Conservation (phyloP, 2,888 invertebrate species). For the Augiades crinisus region DNA sequence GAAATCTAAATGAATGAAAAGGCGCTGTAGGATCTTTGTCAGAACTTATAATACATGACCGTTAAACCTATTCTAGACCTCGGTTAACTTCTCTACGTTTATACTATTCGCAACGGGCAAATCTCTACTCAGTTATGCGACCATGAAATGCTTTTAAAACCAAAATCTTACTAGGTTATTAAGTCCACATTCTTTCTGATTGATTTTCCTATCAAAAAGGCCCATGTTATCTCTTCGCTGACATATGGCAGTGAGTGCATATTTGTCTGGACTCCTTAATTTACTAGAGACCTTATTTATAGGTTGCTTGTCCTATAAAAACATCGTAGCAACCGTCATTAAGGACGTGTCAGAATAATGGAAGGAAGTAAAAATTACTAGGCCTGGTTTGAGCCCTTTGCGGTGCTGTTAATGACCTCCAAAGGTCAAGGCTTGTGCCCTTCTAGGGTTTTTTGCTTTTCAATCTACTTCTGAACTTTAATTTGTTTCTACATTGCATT, state of each 20-base stretch:
- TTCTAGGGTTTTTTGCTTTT: slow-evolving; percentile 24
- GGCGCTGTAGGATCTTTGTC: too few relatives aligned
- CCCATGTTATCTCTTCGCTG: neutral
- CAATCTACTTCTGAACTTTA: slow-evolving; percentile 23
- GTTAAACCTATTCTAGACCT: too few relatives aligned
- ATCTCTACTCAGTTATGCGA: too few relatives aligned
- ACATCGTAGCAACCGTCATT: neutral
- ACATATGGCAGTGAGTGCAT: neutral
- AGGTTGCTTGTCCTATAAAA: slow-evolving; percentile 12
- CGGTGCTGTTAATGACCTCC: slow-evolving; percentile 35
- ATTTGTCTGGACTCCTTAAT: neutral
- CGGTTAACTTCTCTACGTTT: too few relatives aligned
- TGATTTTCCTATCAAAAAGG: slow-evolving; percentile 3
- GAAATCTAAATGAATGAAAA: too few relatives aligned
- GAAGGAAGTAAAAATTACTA: neutral
- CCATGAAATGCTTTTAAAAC: too few relatives aligned
- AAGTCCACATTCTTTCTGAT: too few relatives aligned
- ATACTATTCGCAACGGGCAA: too few relatives aligned
- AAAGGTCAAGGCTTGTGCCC: slow-evolving; percentile 44
- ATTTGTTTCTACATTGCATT: neutral
- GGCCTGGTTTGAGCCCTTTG: slow-evolving; percentile 21
- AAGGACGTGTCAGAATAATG: slow-evolving; percentile 6
- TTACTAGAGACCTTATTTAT: neutral
- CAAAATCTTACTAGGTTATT: too few relatives aligned
- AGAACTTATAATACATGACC: too few relatives aligned